phyloP scores from a whole-genome alignment of 2,888 invertebrate species.

The Argyresthia albistria region DNA sequence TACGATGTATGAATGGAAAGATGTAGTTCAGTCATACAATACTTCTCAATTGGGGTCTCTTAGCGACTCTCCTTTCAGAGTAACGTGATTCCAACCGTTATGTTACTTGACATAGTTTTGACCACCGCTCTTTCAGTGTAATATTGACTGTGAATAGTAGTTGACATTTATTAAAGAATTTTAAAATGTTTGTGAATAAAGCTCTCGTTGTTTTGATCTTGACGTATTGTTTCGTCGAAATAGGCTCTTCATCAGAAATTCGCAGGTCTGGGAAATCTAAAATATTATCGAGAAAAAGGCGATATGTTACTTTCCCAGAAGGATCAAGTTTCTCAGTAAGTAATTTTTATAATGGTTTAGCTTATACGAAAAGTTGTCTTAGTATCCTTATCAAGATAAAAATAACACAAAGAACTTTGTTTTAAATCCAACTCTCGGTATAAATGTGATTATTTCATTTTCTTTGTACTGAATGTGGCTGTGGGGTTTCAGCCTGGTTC shows the following conservation, averaged over 20 bases:
- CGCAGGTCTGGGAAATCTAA: slow-evolving; percentile 21
- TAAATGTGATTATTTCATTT: too few relatives aligned
- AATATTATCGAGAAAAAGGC: slow-evolving; percentile 68
- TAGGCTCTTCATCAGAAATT: slow-evolving; percentile 14
- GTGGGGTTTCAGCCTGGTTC: too few relatives aligned
- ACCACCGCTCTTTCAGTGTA: not conserved
- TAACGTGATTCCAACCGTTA: not conserved
- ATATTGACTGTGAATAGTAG: not conserved
- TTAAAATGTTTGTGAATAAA: not conserved
- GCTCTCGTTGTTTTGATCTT: slow-evolving; percentile 10
- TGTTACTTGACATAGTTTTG: not conserved
- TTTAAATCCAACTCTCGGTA: too few relatives aligned
- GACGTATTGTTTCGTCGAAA: slow-evolving; percentile 9
- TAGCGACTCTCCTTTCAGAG: not conserved
- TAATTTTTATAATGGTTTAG: slow-evolving; percentile 12
- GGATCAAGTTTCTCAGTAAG: slow-evolving; percentile 80
- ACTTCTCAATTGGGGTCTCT: slow-evolving; percentile 1
- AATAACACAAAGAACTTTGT: too few relatives aligned
- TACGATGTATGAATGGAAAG: too few relatives aligned
- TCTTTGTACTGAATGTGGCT: too few relatives aligned
- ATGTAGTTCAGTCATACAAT: not conserved
- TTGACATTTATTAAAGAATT: not conserved
- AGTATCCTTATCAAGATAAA: too few relatives aligned
- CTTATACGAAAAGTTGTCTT: too few relatives aligned
- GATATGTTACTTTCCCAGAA: slow-evolving; percentile 80